Percentiles rank a stretch among this genome's conserved stretches.
These are phyloP conservation scores for Sebastes oblongus DNA, from an alignment of 2,797 vertebrate species.

Conservation along the genomic window DNA sequence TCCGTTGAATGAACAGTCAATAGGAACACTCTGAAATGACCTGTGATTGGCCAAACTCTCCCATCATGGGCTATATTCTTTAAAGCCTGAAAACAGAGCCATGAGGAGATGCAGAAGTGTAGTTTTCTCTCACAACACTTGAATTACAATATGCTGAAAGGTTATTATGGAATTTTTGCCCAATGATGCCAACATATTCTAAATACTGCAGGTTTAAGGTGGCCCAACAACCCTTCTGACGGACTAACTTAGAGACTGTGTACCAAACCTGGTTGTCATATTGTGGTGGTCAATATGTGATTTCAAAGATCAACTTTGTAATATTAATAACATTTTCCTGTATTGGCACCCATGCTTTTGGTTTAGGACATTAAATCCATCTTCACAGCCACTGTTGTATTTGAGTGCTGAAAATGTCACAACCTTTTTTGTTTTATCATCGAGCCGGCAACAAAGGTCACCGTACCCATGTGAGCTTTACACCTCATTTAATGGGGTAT, in stretches of 20 bases:
- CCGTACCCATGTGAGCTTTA: neutral
- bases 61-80: neutral
- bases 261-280: neutral
- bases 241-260: neutral
- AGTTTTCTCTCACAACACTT: neutral
- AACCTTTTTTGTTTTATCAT: constrained; percentile 16
- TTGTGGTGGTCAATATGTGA: neutral
- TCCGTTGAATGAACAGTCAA: neutral
- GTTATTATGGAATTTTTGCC: neutral
- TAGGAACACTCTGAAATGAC: neutral
- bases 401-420: constrained; percentile 40
- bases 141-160: neutral
- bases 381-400: neutral
- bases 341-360: neutral
- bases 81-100: neutral
- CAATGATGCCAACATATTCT: too few relatives aligned
- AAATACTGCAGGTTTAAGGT: neutral
- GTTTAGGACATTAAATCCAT: neutral
- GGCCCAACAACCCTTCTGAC: neutral
- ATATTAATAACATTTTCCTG: neutral
- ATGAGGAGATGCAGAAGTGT: neutral
- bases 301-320: constrained; percentile 11
- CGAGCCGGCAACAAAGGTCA: constrained; percentile 36
- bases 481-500: neutral
- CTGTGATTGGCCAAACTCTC: neutral